These are phyloP conservation scores for Macropis europaea DNA, from an alignment of 2,888 invertebrate species.

Conservation along the genomic window DNA sequence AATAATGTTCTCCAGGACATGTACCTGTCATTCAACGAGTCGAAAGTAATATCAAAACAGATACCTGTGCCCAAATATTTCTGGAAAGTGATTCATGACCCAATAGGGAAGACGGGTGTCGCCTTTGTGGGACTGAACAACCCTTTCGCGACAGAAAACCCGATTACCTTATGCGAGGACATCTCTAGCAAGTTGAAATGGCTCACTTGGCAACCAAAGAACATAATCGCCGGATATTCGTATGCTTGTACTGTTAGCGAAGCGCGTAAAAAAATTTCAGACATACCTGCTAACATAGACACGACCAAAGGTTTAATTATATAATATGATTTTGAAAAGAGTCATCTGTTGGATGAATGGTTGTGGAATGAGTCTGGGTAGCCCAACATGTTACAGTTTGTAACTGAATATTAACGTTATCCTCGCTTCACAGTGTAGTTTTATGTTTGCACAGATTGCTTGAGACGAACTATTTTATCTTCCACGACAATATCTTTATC, in stretches of 20 bases:
- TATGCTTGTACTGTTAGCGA: slow-evolving; percentile 84
- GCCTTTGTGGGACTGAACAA: slow-evolving; percentile 80
- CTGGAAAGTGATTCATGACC: slow-evolving; percentile 80
- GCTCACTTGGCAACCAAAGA: slow-evolving; percentile 82
- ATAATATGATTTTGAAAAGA: neutral
- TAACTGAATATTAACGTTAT: too few relatives aligned
- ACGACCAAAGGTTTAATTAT: slow-evolving; percentile 74
- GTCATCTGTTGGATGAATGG: too few relatives aligned
- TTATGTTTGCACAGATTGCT: too few relatives aligned
- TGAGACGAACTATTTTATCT: too few relatives aligned
- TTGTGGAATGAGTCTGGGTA: too few relatives aligned
- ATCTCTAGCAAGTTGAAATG: slow-evolving; percentile 80
- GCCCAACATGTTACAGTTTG: too few relatives aligned
- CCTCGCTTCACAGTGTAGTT: too few relatives aligned
- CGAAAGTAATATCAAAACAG: too few relatives aligned
- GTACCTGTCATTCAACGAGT: slow-evolving; percentile 78
- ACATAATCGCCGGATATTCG: slow-evolving; percentile 82
- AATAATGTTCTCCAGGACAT: slow-evolving; percentile 79
- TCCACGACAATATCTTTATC: too few relatives aligned
- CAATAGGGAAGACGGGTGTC: slow-evolving; percentile 68
- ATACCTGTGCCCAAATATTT: slow-evolving; percentile 76
- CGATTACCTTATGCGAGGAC: slow-evolving; percentile 80
- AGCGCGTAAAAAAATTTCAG: slow-evolving; percentile 81
- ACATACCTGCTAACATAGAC: slow-evolving; percentile 82
- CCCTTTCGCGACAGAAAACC: slow-evolving; percentile 73